Evolutionary conservation across 2,113 vertebrate species (phyloP).

Genomic region (Sapayoa aenigma): DNA sequence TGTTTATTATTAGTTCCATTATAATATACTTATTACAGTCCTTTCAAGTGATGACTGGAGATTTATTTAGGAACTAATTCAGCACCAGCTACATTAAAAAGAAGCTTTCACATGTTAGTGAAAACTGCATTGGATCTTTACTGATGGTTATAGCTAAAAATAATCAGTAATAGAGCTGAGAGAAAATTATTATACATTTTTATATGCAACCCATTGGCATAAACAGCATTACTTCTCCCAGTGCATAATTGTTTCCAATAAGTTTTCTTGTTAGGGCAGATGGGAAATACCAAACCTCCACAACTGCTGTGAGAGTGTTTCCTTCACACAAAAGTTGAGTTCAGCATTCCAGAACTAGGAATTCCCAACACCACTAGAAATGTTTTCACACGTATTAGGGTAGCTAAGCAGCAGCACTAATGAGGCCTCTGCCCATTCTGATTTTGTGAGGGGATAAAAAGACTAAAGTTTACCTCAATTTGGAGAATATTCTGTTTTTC

Average conservation of each 20-base stretch:
- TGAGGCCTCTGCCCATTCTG: background rate
- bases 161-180: background rate
- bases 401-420: background rate
- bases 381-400: background rate
- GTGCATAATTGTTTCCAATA: background rate
- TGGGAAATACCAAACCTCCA: background rate
- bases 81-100: background rate
- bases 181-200: background rate
- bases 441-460: background rate
- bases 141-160: background rate
- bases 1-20: slow-evolving; percentile 40
- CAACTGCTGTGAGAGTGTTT: background rate
- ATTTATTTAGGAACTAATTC: slow-evolving; percentile 32
- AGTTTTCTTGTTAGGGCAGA: background rate
- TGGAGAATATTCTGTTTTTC: background rate
- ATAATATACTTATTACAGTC: background rate
- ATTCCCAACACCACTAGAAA: background rate
- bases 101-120: background rate
- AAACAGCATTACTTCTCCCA: background rate
- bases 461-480: background rate
- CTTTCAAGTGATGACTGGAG: background rate
- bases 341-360: background rate
- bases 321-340: background rate
- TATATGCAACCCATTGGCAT: background rate
- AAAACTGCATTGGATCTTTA: background rate